A percentile compares a stretch with the other conserved stretches of the same genome.
Evolutionary conservation across 2,113 vertebrate species (phyloP).

Genomic region (Trematocara variabile): DNA sequence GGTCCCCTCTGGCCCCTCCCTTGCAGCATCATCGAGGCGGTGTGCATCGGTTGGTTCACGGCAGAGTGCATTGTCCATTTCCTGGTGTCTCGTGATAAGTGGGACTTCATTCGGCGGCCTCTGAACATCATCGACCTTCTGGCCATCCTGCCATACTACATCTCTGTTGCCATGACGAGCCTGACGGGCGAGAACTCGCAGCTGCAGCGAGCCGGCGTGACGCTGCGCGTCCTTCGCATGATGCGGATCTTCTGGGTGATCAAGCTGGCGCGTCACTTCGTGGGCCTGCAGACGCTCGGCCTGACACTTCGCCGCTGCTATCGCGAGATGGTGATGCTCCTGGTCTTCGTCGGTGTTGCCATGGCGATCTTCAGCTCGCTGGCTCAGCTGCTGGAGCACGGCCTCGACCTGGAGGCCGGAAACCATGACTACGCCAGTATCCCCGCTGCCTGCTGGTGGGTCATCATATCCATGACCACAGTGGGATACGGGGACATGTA

Average conservation of each 20-base stretch:
- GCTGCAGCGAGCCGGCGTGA: conserved; percentile 92
- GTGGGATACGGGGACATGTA: conserved; percentile 98
- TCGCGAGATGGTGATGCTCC: conserved; percentile 95
- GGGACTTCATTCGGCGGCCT: conserved; percentile 90
- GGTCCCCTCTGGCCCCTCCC: background rate
- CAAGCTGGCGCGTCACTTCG: conserved; percentile 94
- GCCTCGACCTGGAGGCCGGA: conserved; percentile 86
- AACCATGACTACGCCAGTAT: conserved; percentile 95
- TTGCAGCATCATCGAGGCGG: conserved; percentile 91
- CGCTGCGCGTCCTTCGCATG: conserved; percentile 89
- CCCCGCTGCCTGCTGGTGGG: conserved; percentile 97
- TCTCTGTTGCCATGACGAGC: conserved; percentile 86
- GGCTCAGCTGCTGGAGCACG: conserved; percentile 93
- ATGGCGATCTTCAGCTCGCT: conserved; percentile 97
- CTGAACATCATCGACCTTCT: conserved; percentile 96
- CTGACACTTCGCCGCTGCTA: conserved; percentile 93
- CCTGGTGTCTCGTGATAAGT: conserved; percentile 93
- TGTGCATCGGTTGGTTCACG: conserved; percentile 98
- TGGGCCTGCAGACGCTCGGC: conserved; percentile 94
- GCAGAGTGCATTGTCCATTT: conserved; percentile 93
- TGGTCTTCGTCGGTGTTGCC: conserved; percentile 93
- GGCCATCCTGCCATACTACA: conserved; percentile 93
- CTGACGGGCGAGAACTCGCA: conserved; percentile 93
- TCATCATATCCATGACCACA: conserved; percentile 98
- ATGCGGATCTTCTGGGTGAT: conserved; percentile 98